A percentile compares a stretch with the other conserved stretches of the same genome.
Evolutionary conservation across 1,140 invertebrate genomes (phyloP).

Genomic region (Nixonia krombeini): DNA sequence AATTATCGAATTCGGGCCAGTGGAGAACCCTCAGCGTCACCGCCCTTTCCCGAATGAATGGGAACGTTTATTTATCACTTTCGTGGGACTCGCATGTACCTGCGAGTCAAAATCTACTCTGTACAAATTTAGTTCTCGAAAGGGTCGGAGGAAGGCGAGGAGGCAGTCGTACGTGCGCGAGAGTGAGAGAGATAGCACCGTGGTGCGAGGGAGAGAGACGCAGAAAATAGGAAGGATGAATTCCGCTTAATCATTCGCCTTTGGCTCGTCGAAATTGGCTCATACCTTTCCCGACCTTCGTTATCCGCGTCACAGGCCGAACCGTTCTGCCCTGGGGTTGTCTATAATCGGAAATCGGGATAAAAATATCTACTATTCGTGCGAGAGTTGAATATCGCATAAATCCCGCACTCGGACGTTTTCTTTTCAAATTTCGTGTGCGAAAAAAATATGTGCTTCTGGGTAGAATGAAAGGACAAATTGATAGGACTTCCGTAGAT

Average conservation of each 20-base stretch:
- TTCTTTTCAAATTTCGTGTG: background rate
- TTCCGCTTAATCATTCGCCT: slow-evolving; percentile 26
- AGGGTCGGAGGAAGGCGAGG: background rate
- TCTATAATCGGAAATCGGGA: slow-evolving; percentile 17
- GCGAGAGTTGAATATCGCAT: slow-evolving; percentile 8
- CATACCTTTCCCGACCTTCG: slow-evolving; percentile 14
- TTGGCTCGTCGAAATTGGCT: slow-evolving; percentile 24
- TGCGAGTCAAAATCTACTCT: slow-evolving; percentile 2
- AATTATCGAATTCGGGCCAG: slow-evolving; percentile 4
- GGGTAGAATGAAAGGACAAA: no score
- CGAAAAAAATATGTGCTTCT: background rate
- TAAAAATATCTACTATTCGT: slow-evolving; percentile 24
- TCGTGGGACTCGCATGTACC: background rate
- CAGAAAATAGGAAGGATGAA: slow-evolving; percentile 15
- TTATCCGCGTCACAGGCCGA: slow-evolving; percentile 12
- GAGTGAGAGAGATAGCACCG: slow-evolving; percentile 1
- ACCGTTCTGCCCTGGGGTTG: slow-evolving; percentile 18
- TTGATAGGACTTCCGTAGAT: no score
- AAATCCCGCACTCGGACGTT: background rate
- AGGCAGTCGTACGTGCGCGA: no score
- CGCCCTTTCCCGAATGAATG: background rate
- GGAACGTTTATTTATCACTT: slow-evolving; percentile 2
- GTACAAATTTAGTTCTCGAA: background rate
- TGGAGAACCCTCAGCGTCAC: no score
- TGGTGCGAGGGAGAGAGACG: background rate